phyloP scores from a whole-genome alignment of 2,113 vertebrate genomes.

The Gadus chalcogrammus region DNA sequence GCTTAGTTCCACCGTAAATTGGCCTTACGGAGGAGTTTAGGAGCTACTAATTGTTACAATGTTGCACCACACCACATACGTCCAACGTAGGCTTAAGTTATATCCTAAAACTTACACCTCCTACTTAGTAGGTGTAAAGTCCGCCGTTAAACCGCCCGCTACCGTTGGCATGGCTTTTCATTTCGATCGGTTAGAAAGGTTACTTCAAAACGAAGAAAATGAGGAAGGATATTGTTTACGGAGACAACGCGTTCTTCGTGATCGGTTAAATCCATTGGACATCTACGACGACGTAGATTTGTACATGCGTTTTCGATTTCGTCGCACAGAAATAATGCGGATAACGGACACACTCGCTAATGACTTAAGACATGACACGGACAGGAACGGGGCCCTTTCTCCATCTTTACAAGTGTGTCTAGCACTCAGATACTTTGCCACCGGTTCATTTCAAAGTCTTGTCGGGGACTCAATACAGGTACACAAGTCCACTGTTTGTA shows the following conservation, averaged over 20 bases:
- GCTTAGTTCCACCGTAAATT: not conserved
- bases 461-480: not conserved
- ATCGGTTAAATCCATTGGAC: not conserved
- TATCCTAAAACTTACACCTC: too few species aligned
- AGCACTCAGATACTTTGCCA: not conserved
- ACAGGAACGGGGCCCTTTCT: not conserved
- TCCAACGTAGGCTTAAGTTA: too few species aligned
- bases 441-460: not conserved
- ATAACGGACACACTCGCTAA: not conserved
- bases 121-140: too few species aligned
- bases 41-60: not conserved
- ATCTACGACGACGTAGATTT: not conserved
- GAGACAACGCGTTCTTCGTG: too few species aligned
- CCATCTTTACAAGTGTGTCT: not conserved
- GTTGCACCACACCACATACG: not conserved
- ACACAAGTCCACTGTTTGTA: too few species aligned
- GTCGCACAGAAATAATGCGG: not conserved
- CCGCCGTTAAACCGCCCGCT: too few species aligned
- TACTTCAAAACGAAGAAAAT: too few species aligned
- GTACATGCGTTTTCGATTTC: not conserved
- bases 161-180: too few species aligned
- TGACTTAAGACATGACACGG: not conserved
- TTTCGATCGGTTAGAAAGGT: too few species aligned
- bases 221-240: too few species aligned
- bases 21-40: not conserved